Base-by-base conservation (phyloP, 2,113 vertebrate genomes). In the Hemicordylus capensis region DNA sequence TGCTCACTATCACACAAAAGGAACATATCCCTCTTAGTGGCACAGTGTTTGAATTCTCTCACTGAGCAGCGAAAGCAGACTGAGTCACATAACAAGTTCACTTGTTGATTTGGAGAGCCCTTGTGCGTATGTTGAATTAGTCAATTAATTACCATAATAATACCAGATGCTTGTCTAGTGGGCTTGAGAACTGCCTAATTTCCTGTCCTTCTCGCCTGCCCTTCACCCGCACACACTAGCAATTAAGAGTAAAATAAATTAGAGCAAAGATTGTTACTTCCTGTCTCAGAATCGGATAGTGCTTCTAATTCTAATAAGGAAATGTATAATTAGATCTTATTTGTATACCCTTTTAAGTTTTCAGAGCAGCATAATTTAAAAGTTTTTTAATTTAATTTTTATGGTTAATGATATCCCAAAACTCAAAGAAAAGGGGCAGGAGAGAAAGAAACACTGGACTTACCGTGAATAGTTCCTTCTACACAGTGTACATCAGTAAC, bases 141-240 rank as follows among this genome's bases (percentile, higher is more conserved):
- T 83, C 94, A 94, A 96, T 96, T 96, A 96, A 97, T 96, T 95
- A 96, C 90, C 93, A 89, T 94, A 78, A 85, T 34, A 95, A 96
- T 93, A 96, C n/a, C n/a, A n/a, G 94, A 89, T 61, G 0, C 90
- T 96, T 51, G 81, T 95, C 93, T 93, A 92, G 90, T 88, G 89
- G n/a, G 90, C 82, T 91, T 88, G 85, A 92, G 89, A 92, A 91
- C 54, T 83, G 94, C 88, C 91, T 75, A 85, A 93, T 83, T 94
- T 93, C 89, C 93, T 80, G 78, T 84, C 93, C 90, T 84, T 70
- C 59, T 72, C 69, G 91, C 87, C 81, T 63, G 28, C 87, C 31
- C 56, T 2, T 0, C 1, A 0, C 0, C 82, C 46, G 2, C 91
- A 89, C 91, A 89, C 56, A 85, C 89, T 84, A 93, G 85, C n/a